Base-by-base conservation (phyloP, 2,113 vertebrate species). In the Myocastor coypus region DNA sequence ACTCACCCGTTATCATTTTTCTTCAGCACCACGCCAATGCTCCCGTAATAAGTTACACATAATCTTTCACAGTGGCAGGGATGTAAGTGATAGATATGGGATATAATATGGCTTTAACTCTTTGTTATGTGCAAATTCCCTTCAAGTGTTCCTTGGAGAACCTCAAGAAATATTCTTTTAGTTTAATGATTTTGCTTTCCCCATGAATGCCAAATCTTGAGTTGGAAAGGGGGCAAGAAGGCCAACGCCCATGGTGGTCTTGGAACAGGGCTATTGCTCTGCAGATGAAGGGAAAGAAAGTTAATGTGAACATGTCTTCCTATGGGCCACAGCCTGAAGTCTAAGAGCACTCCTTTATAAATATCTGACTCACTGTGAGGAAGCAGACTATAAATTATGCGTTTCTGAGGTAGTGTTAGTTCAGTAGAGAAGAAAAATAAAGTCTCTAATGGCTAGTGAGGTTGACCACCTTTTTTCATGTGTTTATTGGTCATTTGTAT, bases 61-160 rank as follows among this genome's bases (percentile, higher is more conserved):
- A 86, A 75, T 9, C 14, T 8, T 32, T 12, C 26, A 69, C 40
- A 87, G 61, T 16, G 77, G 1, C 14, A 55, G 20, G 84, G 73
- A 87, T 19, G 73, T 75, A 93, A 93, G 55, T 50, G 52, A 86
- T 34, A 11, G 28, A 66, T 71, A 77, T 50, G 52, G 19, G 85
- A 10, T 34, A 55, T 28, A 1, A 34, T 3, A 19, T 80, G 12
- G 22, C 75, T 82, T 86, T 73, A 80, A 1, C 7, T 75, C 57
- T 89, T 69, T 83, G 55, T 69, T 4, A 84, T 59, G 75, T 50
- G 73, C 8, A 69, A 40, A 75, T 84, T 89, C 93, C 7, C 40
- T 90, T 73, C 10, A 42, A 66, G 71, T 80, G 57, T 66, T 68
- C 77, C 40, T 91, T 94, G 57, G 77, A 66, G 42, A 95, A 83